Base-by-base conservation (phyloP, 2,113 vertebrate genomes). In the Nyctereutes procyonoides region DNA sequence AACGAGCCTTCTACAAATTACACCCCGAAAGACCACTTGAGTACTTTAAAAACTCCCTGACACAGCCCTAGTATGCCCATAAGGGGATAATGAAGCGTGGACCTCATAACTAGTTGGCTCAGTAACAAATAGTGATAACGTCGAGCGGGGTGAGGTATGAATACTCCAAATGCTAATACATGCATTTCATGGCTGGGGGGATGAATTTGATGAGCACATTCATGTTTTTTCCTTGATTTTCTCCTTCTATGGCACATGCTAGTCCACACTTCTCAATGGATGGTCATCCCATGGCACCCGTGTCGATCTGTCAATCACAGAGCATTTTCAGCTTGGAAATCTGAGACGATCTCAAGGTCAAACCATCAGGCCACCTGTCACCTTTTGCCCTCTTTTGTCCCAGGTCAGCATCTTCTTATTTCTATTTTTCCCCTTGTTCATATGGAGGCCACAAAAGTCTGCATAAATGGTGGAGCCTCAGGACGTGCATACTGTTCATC, bases 301-400 rank as follows among this genome's bases (percentile, higher is more conserved):
- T 38, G 30, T 11, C 74, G 32, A 83, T 35, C 17, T 28, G 7
- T 19, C 19, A 51, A 19, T 28, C 58, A 20, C 48, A 38, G 28
- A 48, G 51, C 24, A 19, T 26, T 71, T 69, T 82, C 19, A 8
- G 13, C 53, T 24, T 71, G 69, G 71, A 48, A 9, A 1, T 67
- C 28, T 77, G 9, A 38, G 30, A 30, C 13, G 51, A 58, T 15
- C 65, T 56, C 16, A n/a, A 32, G 9, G 15, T 69, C 12, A 17
- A 12, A 4, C 8, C 71, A 19, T 24, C 35, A 6, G 35, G 1
- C 17, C 30, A 32, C 15, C 48, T 48, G 24, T 74, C 73, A 74
- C 2, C 5, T 16, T 58, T 1, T 2, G 8, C 3, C 13, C 0
- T 13, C 60, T 10, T 6, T 8, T 65, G 26, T 9, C 4, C 3